Evolutionary conservation across 2,113 vertebrate species (phyloP).

Genomic region (Balaeniceps rex): DNA sequence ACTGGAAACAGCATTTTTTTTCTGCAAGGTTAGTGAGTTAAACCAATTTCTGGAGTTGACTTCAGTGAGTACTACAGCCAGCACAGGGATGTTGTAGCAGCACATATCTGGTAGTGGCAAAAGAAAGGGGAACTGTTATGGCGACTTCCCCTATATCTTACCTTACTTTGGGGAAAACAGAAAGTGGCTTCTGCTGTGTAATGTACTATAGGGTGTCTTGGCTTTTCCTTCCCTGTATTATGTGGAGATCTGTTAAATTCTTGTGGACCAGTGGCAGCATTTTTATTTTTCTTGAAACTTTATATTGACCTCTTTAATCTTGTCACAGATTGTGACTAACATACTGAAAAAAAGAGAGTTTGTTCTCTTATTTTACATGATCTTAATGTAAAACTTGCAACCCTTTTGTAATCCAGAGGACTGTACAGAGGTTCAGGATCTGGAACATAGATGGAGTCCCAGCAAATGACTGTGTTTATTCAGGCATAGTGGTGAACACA

Average conservation of each 20-base stretch:
- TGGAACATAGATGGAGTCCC: background rate
- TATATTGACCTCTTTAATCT: background rate
- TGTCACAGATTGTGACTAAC: background rate
- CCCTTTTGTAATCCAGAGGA: background rate
- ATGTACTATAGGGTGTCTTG: background rate
- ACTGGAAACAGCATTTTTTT: background rate
- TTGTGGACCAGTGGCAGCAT: background rate
- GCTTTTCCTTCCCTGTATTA: background rate
- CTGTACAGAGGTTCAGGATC: fast-evolving
- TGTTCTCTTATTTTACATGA: background rate
- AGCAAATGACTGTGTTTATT: background rate
- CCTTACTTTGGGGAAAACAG: background rate
- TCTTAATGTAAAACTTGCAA: background rate
- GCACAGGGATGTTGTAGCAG: background rate
- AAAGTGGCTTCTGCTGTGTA: background rate
- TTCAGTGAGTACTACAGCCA: background rate
- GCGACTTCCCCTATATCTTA: background rate
- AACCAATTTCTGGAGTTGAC: background rate
- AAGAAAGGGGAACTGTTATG: background rate
- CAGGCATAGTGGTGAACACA: background rate
- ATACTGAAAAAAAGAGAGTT: background rate
- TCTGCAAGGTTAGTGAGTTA: background rate
- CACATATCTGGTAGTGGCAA: background rate
- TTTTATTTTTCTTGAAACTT: background rate
- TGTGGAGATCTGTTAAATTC: background rate